phyloP scores from a whole-genome alignment of 2,113 vertebrate species.

The Melanocharis versteri region DNA sequence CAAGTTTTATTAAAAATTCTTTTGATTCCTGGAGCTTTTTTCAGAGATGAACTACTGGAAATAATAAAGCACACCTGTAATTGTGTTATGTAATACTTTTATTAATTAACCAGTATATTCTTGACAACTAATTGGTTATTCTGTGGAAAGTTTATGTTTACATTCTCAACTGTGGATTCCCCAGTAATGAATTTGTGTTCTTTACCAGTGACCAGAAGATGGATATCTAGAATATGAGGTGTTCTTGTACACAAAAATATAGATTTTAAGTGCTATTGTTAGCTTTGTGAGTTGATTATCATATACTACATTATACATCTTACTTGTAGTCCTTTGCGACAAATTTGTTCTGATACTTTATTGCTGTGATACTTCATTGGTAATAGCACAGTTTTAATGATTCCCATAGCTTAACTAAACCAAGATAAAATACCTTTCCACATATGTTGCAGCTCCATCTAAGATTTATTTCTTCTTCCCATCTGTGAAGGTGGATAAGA shows the following conservation, averaged over 20 bases:
- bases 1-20: background rate
- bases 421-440: constrained; percentile 26
- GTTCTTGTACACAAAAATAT: background rate
- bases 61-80: background rate
- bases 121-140: background rate
- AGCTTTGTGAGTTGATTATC: constrained; percentile 21
- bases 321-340: background rate
- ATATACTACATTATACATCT: background rate
- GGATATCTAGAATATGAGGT: background rate
- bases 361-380: background rate
- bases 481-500: constrained; percentile 1
- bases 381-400: background rate
- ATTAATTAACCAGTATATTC: background rate
- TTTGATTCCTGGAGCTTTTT: background rate
- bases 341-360: background rate
- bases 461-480: constrained; percentile 47
- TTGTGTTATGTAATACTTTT: background rate
- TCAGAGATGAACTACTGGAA: background rate
- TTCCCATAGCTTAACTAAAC: constrained; percentile 47
- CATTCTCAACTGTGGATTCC: background rate
- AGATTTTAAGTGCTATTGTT: constrained; percentile 1
- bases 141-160: background rate
- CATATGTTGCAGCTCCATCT: constrained; percentile 3
- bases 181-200: background rate
- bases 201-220: background rate